A percentile compares a stretch with the other conserved stretches of the same genome.
phyloP scores from a whole-genome alignment of 2,797 vertebrate genomes.

The Tenualosa ilisha region DNA sequence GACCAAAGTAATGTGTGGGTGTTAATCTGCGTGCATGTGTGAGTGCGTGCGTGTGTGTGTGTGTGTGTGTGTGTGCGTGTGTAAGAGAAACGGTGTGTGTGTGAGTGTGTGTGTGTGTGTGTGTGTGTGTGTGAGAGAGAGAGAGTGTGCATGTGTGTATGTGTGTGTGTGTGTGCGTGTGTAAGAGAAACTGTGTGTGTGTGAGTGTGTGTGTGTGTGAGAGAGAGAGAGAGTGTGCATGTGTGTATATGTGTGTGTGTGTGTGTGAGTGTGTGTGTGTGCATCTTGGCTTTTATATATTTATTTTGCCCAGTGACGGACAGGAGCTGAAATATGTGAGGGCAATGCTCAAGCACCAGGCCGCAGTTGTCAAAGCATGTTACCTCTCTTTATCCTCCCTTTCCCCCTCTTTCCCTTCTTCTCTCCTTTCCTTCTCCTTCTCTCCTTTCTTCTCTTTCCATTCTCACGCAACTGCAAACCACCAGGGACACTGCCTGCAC shows the following conservation, averaged over 20 bases:
- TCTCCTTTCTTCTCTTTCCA: background rate
- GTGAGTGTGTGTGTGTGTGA: background rate
- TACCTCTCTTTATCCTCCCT: background rate
- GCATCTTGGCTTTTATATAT: background rate
- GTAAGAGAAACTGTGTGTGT: too few relatives aligned
- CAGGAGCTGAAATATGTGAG: background rate
- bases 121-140: background rate
- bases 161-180: background rate
- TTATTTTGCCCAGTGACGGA: background rate
- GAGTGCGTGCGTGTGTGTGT: background rate
- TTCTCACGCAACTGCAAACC: background rate
- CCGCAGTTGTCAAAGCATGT: constrained; percentile 25
- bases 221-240: background rate
- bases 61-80: background rate
- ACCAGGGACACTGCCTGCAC: background rate
- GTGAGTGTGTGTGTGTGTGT: too few relatives aligned
- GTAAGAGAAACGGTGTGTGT: too few relatives aligned
- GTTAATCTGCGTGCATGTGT: background rate
- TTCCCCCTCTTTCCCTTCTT: background rate
- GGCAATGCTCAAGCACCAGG: constrained; percentile 17
- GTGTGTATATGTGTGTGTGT: too few relatives aligned
- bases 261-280: too few relatives aligned
- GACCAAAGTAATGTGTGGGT: background rate
- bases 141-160: background rate
- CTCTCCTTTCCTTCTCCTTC: background rate